Evolutionary conservation across 2,797 vertebrate species (phyloP), one percentile per base, ranked within the genome.

Genomic region (Chaenodraco wilsoni): DNA sequence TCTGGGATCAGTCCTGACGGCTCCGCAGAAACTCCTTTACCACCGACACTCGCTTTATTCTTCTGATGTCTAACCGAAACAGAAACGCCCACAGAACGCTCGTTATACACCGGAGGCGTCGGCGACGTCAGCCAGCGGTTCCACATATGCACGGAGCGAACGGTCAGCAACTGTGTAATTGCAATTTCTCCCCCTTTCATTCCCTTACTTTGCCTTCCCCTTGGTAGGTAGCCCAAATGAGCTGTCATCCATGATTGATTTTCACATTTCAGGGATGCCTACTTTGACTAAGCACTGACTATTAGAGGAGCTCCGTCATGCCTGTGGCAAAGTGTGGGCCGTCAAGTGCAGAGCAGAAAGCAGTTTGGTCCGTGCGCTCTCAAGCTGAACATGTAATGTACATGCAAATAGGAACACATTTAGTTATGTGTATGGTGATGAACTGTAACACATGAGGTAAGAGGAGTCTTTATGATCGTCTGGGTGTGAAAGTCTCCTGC

Each of bases 241-340:
- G 87, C 87, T 90, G 90, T 92, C 93, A 89, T 86, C 88, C 88
- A 72, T 89, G 89, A 93, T 92, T 91, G 90, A 93, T 94, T 93
- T 90, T 84, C 89, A 90, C 84, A 89, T 93, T 92, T 92, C 86
- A 88, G 81, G 92, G 87, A 88, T 89, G 86, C 84, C 82, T 84
- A 85, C 86, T 86, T 89, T 87, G 77, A 88, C 85, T 85, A 82
- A 88, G 83, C 78, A 50, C 63, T n/a, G 74, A 86, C 88, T 88
- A 88, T 92, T 89, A 88, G 74, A 84, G 82, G 48, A 80, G 71
- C 84, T 80, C 72, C 70, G 79, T 81, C 77, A 59, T 65, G 84
- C 82, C 81, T 4, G 59, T 80, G 85, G 81, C 81, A 10, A 56
- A 50, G 84, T 79, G 76, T 70, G 79, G 84, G 84, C 65, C 3